Evolutionary conservation across 2,113 vertebrate genomes (phyloP), one percentile per base, ranked within the genome.

Genomic region (Osmerus mordax): DNA sequence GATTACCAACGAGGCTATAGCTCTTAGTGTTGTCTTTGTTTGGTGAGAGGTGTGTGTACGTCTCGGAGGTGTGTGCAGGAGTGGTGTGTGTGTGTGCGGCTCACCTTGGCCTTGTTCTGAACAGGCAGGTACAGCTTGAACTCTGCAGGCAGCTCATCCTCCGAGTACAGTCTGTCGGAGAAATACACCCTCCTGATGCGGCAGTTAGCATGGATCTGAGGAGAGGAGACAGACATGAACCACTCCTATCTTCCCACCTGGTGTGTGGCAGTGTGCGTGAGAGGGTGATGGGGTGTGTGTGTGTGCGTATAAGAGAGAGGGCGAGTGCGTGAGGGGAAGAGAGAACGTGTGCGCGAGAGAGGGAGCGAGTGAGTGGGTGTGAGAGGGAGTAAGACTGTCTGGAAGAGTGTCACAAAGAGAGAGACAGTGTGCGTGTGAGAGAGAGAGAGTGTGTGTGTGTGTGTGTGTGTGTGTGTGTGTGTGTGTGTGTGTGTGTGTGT

Each of bases 121-220:
- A 98, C 95, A 3, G 97, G 97, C 59, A 98, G 86, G 41, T 95
- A 98, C 0, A 99, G 93, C 88, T 98, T 99, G 86, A 99, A 99
- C 87, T 99, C 97, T 0, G 96, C 96, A 0, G 97, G 97, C 53
- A 99, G 94, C 81, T 99, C 97, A 4, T 99, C 96, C 81, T 98
- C 97, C 0, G 97, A 95, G 85, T 99, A 99, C 55, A 98, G 94
- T 62, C 97, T 90, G 89, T 99, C 97, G 6, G 97, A 98, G 91
- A 99, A 99, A 86, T 99, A 99, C 36, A 99, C 96, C 64, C 96
- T 92, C 54, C 97, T 90, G 78, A 99, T 99, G 13, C 96, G 94
- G 82, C 97, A 99, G 88, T 98, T 99, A 0, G 97, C 97, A 0
- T 99, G 97, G 85, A 99, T 98, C 97, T 99, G 82, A 65, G 64